Conservation (phyloP, 1,140 invertebrate species). For the Hypothenemus hampei region DNA sequence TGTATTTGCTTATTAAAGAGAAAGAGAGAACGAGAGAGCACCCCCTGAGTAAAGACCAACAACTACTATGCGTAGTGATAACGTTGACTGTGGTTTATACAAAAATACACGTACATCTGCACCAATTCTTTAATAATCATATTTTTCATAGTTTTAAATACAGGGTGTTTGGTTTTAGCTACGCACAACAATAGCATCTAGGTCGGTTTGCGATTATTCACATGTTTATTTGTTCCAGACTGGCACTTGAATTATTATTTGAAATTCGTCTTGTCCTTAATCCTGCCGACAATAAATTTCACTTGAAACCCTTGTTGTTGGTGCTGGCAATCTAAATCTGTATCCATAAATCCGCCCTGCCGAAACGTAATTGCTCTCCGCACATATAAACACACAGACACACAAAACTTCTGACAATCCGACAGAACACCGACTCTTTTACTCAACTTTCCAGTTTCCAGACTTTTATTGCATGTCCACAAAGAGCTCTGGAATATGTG, state of each 20-base stretch:
- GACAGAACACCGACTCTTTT: too few relatives aligned
- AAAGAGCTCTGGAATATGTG: not conserved
- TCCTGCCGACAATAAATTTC: too few relatives aligned
- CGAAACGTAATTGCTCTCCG: not conserved
- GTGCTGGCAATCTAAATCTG: not conserved
- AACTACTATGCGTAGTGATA: constrained; percentile 37
- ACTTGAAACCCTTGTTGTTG: too few relatives aligned
- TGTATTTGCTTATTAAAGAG: constrained; percentile 44
- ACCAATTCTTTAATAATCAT: not conserved
- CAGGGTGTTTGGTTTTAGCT: not conserved
- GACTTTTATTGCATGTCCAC: too few relatives aligned
- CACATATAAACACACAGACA: too few relatives aligned
- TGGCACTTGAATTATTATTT: not conserved
- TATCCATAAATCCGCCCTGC: not conserved
- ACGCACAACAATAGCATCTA: not conserved
- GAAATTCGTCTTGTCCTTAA: too few relatives aligned
- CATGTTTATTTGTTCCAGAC: not conserved
- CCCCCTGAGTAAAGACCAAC: constrained; percentile 30
- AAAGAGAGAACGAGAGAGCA: too few relatives aligned
- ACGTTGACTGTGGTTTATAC: constrained; percentile 17
- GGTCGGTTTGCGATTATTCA: not conserved
- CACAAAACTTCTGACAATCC: not conserved
- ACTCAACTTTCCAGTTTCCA: too few relatives aligned
- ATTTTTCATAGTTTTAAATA: not conserved
- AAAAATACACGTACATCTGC: not conserved